Conservation (phyloP, 2,888 invertebrate genomes). For the Cosmopolites sordidus region DNA sequence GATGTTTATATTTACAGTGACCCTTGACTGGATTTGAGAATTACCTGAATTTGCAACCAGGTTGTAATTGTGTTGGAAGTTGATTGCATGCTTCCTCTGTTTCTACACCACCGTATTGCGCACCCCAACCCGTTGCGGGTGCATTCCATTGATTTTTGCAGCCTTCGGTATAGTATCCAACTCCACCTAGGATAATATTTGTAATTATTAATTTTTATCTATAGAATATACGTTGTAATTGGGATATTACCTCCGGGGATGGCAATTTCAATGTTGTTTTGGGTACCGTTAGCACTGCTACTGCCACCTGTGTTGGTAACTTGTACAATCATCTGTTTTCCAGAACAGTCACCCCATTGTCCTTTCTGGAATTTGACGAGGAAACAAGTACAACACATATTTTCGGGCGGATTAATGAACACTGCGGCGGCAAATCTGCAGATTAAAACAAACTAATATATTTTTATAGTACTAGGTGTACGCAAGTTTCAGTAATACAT, state of each 20-base stretch:
- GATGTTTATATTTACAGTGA: too few relatives aligned
- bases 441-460: too few relatives aligned
- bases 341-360: conserved; percentile 24
- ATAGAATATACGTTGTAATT: too few relatives aligned
- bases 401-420: conserved; percentile 27
- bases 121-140: conserved; percentile 28
- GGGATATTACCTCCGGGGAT: conserved; percentile 30
- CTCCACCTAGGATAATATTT: conserved; percentile 16
- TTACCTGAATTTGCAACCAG: conserved; percentile 29
- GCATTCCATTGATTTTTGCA: conserved; percentile 30
- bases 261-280: conserved; percentile 31
- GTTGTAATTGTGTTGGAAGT: conserved; percentile 24
- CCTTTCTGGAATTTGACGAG: conserved; percentile 26
- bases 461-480: too few relatives aligned
- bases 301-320: conserved; percentile 30
- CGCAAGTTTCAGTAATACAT: too few relatives aligned
- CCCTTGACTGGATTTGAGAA: too few relatives aligned
- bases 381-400: conserved; percentile 32
- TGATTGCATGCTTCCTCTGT: conserved; percentile 27
- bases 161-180: conserved; percentile 28
- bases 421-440: conserved; percentile 28
- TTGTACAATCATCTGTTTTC: conserved; percentile 31
- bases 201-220: not conserved
- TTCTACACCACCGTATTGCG: conserved; percentile 31
- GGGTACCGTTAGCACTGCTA: conserved; percentile 21